Base-by-base conservation (phyloP, 2,888 invertebrate genomes). In the Leucoptera coffeella region DNA sequence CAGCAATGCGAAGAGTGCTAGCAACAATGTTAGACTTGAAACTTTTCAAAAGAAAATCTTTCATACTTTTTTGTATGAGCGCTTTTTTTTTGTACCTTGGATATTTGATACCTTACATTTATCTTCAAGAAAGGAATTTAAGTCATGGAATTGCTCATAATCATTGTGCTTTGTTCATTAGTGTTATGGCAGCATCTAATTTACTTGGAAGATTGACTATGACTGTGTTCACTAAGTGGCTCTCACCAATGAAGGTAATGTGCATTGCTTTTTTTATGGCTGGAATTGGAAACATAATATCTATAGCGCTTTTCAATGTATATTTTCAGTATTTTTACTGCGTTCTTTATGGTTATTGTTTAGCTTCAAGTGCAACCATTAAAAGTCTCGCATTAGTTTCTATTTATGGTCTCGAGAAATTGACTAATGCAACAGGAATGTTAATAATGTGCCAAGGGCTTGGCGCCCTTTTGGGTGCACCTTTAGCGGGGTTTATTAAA, bases 11-110 rank as follows among this genome's bases (percentile, higher is more conserved):
- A 43, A 50, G 67, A 38, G 49, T 64, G 31, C 40, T 69, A 17
- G 64, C 58, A 12, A 64, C 67, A 5, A 69, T 69, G 67, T 45
- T 65, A 55, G 62, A 65, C 34, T 55, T 58, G 2, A 49, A 36
- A 26, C 38, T 69, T 28, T 43, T 69, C 22, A 48, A 40, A 36
- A 53, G 40, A 34, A 29, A 23, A 26, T 61, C 67, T 9, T 67
- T 62, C 39, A 27, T 51, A 31, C 32, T 47, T 23, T 31, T 62
- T 25, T 48, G 52, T 34, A 7, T 30, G 2, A 54, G 53, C 35
- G 59, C 57, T 9, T 49, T 57, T 32, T 32, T 56, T 2, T 43
- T 44, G 3, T 57, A 53, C 31, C 29, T 55, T 30, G 67, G 67
- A 4, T 52, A 44, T 41, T 39, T 61, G 35, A 57, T 61, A 12